Conservation (phyloP, 2,888 invertebrate species). For the Hemaris fuciformis region DNA sequence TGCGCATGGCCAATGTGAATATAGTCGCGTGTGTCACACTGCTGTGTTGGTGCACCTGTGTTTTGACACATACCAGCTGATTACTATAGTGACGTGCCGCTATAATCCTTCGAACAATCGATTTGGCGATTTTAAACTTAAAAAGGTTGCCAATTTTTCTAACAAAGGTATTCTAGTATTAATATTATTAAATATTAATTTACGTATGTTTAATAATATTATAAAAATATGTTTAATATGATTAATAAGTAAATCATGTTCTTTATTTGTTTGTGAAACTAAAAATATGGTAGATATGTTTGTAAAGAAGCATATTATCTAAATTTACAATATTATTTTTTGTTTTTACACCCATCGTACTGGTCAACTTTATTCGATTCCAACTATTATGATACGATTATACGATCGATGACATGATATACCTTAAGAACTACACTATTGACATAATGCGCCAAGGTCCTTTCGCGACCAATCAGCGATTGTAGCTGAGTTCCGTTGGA, state of each 20-base stretch:
- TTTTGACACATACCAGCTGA: conserved; percentile 77
- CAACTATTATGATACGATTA: too few species aligned
- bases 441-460: conserved; percentile 70
- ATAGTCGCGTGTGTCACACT: conserved; percentile 47
- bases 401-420: neutral
- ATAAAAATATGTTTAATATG: neutral
- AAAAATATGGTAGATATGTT: too few species aligned
- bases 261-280: too few species aligned
- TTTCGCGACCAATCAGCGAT: conserved; percentile 49
- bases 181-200: too few species aligned
- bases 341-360: too few species aligned
- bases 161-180: too few species aligned
- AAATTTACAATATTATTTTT: too few species aligned
- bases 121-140: neutral
- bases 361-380: neutral
- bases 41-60: conserved; percentile 58
- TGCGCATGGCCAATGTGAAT: conserved; percentile 68
- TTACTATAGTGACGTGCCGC: conserved; percentile 27
- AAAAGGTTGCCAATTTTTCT: too few species aligned
- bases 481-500: neutral
- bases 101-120: neutral
- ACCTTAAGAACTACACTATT: conserved; percentile 44
- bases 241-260: too few species aligned
- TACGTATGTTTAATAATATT: neutral
- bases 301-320: too few species aligned